A percentile compares a stretch with the other conserved stretches of the same genome.
Conservation (phyloP, 2,797 vertebrate species). For the Gymnoscopelus microlampas region DNA sequence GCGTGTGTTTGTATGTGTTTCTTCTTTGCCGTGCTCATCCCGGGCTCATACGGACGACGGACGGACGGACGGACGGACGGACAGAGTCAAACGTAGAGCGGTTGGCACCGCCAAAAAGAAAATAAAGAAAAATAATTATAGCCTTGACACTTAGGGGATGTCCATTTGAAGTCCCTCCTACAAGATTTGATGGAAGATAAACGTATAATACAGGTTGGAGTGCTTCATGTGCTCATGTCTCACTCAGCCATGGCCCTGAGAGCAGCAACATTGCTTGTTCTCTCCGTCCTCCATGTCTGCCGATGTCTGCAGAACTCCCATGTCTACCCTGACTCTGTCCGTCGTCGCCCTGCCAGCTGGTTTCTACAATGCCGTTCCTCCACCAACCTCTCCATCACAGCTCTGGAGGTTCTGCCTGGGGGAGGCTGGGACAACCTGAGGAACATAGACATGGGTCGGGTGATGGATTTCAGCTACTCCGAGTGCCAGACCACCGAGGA, state of each 20-base stretch:
- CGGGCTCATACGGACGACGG: too few species aligned
- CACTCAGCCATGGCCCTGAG: constrained; percentile 55
- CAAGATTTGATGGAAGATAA: constrained; percentile 27
- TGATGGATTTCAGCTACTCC: constrained; percentile 86
- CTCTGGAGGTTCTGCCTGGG: constrained; percentile 89
- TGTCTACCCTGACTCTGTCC: constrained; percentile 52
- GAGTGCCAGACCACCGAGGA: constrained; percentile 90
- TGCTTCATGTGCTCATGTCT: neutral
- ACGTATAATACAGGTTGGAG: too few species aligned
- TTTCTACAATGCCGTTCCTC: constrained; percentile 78
- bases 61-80: too few species aligned
- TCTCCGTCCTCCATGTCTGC: constrained; percentile 55
- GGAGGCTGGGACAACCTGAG: constrained; percentile 94
- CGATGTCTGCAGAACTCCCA: too few species aligned
- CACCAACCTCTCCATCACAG: constrained; percentile 70
- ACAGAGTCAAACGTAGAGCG: too few species aligned
- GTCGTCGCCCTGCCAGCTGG: constrained; percentile 64
- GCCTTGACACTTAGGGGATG: too few species aligned
- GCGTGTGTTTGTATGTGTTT: too few species aligned
- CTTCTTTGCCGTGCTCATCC: too few species aligned
- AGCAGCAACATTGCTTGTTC: constrained; percentile 36
- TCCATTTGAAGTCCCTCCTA: too few species aligned
- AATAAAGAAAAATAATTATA: too few species aligned
- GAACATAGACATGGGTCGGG: constrained; percentile 89
- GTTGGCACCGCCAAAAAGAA: too few species aligned